Evolutionary conservation across 2,113 vertebrate genomes (phyloP).

Genomic region (Alosa alosa): DNA sequence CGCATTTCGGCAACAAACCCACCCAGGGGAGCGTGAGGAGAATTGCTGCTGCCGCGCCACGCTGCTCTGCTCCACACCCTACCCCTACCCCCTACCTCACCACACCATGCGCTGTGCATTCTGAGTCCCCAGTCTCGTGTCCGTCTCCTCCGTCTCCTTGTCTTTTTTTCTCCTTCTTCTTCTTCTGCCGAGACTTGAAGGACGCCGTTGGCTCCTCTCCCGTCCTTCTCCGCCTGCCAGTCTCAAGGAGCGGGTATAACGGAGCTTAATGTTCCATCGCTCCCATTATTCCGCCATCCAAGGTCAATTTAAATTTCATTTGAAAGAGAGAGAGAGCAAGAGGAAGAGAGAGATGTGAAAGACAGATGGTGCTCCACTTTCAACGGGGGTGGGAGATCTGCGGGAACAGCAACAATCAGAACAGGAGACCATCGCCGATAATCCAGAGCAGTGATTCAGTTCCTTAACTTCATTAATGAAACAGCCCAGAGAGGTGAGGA

Average conservation of each 20-base stretch:
- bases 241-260: constrained; percentile 15
- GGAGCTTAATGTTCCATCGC: constrained; percentile 35
- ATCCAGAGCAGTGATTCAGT: background rate
- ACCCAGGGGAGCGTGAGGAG: background rate
- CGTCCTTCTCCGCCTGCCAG: background rate
- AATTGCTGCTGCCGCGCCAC: background rate
- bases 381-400: background rate
- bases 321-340: background rate
- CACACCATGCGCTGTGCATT: background rate
- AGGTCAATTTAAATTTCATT: constrained; percentile 43
- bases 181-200: constrained; percentile 8
- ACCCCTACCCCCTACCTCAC: background rate
- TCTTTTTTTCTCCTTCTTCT: background rate
- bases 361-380: background rate
- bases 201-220: background rate
- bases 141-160: background rate
- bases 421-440: background rate
- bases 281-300: constrained; percentile 36
- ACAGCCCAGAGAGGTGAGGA: background rate
- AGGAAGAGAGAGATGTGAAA: background rate
- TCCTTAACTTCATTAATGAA: background rate
- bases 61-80: background rate
- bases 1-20: background rate
- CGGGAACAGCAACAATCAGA: background rate
- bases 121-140: background rate